A percentile compares a stretch with the other conserved stretches of the same genome.
phyloP scores from a whole-genome alignment of 64 coral and sea anemone species.

The Dendrophyllia cribrosa region DNA sequence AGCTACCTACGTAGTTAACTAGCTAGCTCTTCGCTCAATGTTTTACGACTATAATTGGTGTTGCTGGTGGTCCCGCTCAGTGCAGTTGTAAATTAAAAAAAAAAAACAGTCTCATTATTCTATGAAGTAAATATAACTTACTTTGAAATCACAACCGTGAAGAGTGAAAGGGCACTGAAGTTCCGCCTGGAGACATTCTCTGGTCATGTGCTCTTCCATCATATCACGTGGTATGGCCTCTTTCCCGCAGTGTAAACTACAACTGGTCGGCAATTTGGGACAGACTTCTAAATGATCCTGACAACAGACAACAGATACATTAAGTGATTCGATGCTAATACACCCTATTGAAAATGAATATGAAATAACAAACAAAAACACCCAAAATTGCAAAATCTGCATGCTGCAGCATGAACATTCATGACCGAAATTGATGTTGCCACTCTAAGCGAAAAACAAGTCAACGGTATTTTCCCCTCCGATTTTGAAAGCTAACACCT shows the following conservation, averaged over 20 bases:
- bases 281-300: slow-evolving; percentile 23
- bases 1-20: no score
- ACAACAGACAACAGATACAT: background rate
- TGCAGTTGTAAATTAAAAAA: no score
- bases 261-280: background rate
- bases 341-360: background rate
- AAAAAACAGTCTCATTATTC: no score
- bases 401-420: background rate
- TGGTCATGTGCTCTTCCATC: slow-evolving; percentile 6
- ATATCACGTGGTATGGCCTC: slow-evolving; percentile 13
- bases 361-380: background rate
- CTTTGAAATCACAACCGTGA: slow-evolving; percentile 31
- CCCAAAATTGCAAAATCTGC: background rate
- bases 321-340: background rate
- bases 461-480: slow-evolving; percentile 34
- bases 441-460: background rate
- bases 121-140: background rate
- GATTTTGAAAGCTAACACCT: background rate
- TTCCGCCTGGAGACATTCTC: slow-evolving; percentile 1
- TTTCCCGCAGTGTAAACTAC: slow-evolving; percentile 14
- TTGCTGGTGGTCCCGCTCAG: no score
- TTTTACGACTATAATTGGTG: no score
- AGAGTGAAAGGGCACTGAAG: background rate
- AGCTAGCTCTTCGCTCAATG: no score
- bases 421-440: slow-evolving; percentile 1